Conservation (phyloP, 2,888 invertebrate species). For the Zaprionus lineosus region DNA sequence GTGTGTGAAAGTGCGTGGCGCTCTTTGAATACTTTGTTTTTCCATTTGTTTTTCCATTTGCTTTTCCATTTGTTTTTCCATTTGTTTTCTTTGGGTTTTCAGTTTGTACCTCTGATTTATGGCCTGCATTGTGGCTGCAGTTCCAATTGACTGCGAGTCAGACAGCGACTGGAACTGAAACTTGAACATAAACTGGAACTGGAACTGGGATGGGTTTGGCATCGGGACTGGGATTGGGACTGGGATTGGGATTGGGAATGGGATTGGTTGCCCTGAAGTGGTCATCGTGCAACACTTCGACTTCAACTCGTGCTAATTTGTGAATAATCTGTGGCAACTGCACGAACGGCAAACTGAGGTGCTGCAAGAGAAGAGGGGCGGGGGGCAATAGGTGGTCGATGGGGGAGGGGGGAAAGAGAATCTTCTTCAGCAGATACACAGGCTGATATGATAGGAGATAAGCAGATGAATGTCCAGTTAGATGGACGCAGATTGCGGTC, state of each 20-base stretch:
- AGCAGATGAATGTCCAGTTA: conserved; percentile 41
- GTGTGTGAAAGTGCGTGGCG: conserved; percentile 76
- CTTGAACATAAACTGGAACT: no score
- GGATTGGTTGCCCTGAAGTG: no score
- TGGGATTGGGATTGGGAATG: no score
- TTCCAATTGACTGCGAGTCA: conserved; percentile 56
- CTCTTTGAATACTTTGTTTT: conserved; percentile 63
- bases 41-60: conserved; percentile 24
- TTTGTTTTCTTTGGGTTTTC: conserved; percentile 13
- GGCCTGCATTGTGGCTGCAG: conserved; percentile 45
- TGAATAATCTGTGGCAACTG: conserved; percentile 64
- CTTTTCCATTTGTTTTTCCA: conserved; percentile 24
- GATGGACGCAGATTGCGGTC: conserved; percentile 39
- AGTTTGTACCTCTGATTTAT: conserved; percentile 71
- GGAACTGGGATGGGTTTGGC: no score
- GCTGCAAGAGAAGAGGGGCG: conserved; percentile 18
- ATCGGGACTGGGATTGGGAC: no score
- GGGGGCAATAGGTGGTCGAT: no score
- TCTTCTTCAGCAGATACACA: no score
- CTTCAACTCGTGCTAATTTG: conserved; percentile 64
- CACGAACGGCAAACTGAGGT: conserved; percentile 62
- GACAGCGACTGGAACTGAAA: conserved; percentile 28
- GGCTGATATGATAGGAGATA: no score
- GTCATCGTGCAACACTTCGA: conserved; percentile 12
- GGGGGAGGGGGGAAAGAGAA: no score